phyloP scores from a whole-genome alignment of 2,113 vertebrate species.

The Alligator sinensis region DNA sequence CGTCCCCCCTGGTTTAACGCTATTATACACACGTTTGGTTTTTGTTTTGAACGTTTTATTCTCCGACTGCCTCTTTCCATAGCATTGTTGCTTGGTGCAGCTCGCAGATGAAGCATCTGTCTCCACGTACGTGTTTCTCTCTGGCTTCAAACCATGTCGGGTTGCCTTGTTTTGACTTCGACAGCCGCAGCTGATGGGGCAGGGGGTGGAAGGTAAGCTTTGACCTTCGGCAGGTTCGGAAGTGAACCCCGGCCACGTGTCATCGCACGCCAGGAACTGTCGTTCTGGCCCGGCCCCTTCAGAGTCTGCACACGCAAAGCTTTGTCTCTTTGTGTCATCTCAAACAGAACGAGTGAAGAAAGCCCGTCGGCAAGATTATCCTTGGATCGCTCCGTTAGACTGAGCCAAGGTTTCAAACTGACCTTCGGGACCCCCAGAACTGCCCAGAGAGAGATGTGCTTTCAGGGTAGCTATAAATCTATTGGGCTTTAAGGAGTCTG shows the following conservation, averaged over 20 bases:
- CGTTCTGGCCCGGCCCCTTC: fast-evolving
- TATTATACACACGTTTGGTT: conserved; percentile 44
- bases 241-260: neutral
- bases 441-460: neutral
- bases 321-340: neutral
- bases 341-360: fast-evolving
- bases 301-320: neutral
- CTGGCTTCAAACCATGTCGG: neutral
- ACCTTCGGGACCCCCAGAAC: neutral
- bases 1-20: conserved; percentile 58
- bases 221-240: neutral
- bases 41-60: conserved; percentile 36
- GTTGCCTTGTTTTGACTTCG: neutral
- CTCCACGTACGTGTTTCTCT: fast-evolving
- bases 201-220: neutral
- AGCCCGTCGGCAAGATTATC: neutral
- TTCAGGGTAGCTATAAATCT: conserved; percentile 12
- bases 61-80: conserved; percentile 12
- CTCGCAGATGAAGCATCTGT: neutral
- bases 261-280: neutral
- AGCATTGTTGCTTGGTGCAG: neutral
- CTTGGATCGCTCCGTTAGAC: neutral
- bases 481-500: neutral
- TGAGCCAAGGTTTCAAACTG: neutral
- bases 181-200: neutral